Percentiles rank a stretch among this genome's conserved stretches.
These are phyloP conservation scores for Turnix velox DNA, from an alignment of 2,113 vertebrate genomes.

Conservation along the genomic window DNA sequence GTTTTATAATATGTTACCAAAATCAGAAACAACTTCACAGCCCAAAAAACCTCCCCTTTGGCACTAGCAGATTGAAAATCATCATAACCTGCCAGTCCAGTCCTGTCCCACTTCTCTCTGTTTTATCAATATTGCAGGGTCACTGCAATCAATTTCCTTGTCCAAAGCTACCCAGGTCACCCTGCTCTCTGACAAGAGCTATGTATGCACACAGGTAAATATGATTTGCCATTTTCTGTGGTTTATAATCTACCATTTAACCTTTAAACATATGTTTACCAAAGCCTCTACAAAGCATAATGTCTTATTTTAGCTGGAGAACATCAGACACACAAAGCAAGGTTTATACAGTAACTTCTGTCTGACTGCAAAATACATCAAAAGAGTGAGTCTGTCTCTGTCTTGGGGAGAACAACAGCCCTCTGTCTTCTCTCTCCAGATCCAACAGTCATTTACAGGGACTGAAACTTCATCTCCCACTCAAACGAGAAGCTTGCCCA, in stretches of 20 bases:
- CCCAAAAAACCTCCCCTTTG: background rate
- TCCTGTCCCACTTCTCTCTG: background rate
- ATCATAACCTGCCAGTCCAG: background rate
- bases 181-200: background rate
- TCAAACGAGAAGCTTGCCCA: background rate
- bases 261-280: background rate
- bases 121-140: background rate
- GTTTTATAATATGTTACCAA: background rate
- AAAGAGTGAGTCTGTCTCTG: background rate
- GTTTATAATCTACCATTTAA: background rate
- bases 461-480: background rate
- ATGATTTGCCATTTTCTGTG: background rate
- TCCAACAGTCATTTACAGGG: background rate
- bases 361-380: background rate
- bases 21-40: background rate
- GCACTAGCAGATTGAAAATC: background rate
- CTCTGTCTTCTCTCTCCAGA: background rate
- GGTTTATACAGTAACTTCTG: background rate
- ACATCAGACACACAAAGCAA: background rate
- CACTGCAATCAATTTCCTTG: background rate
- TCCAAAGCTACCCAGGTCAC: background rate
- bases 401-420: fast-evolving
- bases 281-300: background rate
- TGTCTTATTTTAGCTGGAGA: background rate
- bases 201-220: background rate